Conservation (phyloP, 2,797 vertebrate genomes). For the Myotis planiceps region DNA sequence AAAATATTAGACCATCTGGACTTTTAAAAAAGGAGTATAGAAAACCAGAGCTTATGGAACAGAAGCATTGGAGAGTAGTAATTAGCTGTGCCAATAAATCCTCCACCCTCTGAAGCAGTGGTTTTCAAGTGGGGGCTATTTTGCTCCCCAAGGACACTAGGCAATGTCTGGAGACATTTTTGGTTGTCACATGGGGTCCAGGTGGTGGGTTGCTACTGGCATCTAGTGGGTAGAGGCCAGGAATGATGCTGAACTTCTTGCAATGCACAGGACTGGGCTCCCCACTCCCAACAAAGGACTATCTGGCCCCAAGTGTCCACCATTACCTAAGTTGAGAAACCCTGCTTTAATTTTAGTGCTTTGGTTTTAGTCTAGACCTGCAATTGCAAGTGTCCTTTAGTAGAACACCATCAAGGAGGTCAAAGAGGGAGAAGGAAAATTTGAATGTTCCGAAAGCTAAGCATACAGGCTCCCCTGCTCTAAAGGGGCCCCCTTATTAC, state of each 20-base stretch:
- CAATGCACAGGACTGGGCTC: not conserved
- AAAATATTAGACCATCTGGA: not conserved
- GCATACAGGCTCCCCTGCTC: not conserved
- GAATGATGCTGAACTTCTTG: not conserved
- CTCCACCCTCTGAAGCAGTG: not conserved
- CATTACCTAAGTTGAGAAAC: not conserved
- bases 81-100: not conserved
- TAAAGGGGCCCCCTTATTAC: not conserved
- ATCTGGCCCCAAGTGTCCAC: not conserved
- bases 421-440: not conserved
- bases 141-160: not conserved
- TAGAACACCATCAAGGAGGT: not conserved
- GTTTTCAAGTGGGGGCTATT: not conserved
- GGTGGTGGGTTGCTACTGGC: not conserved
- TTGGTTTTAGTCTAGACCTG: not conserved
- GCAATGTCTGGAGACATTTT: not conserved
- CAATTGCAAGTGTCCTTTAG: not conserved
- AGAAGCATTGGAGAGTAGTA: not conserved
- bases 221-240: not conserved
- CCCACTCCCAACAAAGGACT: not conserved
- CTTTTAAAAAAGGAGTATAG: not conserved
- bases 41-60: not conserved
- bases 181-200: not conserved
- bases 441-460: not conserved
- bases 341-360: not conserved